These are phyloP conservation scores for Phocoena sinus DNA, from an alignment of 2,113 vertebrate genomes.

Conservation along the genomic window DNA sequence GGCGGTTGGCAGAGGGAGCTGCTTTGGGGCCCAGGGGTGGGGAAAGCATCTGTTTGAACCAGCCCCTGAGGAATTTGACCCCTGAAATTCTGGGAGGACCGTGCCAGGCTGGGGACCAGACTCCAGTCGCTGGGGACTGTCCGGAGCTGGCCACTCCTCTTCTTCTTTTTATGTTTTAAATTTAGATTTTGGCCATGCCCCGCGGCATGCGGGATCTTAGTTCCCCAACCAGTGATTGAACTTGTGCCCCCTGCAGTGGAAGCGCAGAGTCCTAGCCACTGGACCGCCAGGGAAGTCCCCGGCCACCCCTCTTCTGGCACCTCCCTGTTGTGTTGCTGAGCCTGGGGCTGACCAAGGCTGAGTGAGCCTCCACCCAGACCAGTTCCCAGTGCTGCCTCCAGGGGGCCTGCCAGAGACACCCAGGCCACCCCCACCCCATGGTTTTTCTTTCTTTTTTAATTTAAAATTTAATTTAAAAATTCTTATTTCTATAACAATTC, in stretches of 20 bases:
- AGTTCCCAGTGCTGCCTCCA: not conserved
- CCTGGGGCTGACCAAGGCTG: not conserved
- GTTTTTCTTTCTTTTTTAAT: not conserved
- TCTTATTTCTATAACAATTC: not conserved
- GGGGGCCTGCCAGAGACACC: not conserved
- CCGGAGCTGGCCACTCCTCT: not conserved
- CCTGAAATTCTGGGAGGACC: not conserved
- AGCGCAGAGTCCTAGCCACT: not conserved
- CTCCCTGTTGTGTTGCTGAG: not conserved
- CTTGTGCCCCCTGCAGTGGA: not conserved
- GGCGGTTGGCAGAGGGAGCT: not conserved
- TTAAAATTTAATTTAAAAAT: not conserved
- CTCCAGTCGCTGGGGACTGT: not conserved
- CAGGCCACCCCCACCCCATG: too few species aligned
- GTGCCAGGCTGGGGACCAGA: not conserved
- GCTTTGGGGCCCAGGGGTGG: not conserved
- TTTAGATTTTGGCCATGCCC: not conserved
- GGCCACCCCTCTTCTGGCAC: too few species aligned
- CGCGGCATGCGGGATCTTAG: not conserved
- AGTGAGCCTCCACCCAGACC: not conserved
- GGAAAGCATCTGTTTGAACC: not conserved
- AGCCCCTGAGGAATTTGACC: not conserved
- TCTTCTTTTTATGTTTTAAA: not conserved
- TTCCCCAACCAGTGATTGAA: not conserved
- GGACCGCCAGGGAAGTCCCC: not conserved